A percentile compares a stretch with the other conserved stretches of the same genome.
phyloP scores from a whole-genome alignment of 2,113 vertebrate genomes.

The Pagrus major region DNA sequence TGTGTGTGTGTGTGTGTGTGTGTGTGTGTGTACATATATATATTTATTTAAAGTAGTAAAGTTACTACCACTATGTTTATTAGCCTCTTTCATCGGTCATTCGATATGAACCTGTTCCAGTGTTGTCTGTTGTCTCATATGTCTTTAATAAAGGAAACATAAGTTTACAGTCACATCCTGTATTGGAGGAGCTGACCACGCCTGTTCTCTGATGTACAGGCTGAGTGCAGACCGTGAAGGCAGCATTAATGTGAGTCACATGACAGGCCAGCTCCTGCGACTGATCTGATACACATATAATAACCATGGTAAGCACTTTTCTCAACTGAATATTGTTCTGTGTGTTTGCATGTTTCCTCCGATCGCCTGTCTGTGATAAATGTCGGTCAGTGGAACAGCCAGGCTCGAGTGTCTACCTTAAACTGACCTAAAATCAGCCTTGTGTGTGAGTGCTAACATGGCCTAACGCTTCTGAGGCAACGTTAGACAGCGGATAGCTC shows the following conservation, averaged over 20 bases:
- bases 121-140: no score
- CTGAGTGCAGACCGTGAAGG: conserved; percentile 36
- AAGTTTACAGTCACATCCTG: neutral
- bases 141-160: no score
- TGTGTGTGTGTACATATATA: no score
- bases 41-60: no score
- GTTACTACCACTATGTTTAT: no score
- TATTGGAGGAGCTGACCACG: neutral
- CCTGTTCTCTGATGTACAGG: conserved; percentile 15
- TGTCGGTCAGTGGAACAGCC: no score
- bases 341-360: neutral
- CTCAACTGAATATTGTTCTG: rapidly evolving
- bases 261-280: conserved; percentile 72
- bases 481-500: conserved; percentile 50
- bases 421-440: neutral
- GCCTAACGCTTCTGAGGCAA: conserved; percentile 46
- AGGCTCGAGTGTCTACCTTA: rapidly evolving
- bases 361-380: rapidly evolving
- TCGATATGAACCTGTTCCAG: no score
- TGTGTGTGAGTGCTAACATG: neutral
- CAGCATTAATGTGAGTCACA: conserved; percentile 76
- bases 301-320: conserved; percentile 80
- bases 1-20: no score
- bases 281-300: conserved; percentile 52
- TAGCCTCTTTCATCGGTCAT: no score